Evolutionary conservation across 2,888 invertebrate genomes (phyloP), one percentile per base, ranked within the genome.

Genomic region (Drosophila yooni): DNA sequence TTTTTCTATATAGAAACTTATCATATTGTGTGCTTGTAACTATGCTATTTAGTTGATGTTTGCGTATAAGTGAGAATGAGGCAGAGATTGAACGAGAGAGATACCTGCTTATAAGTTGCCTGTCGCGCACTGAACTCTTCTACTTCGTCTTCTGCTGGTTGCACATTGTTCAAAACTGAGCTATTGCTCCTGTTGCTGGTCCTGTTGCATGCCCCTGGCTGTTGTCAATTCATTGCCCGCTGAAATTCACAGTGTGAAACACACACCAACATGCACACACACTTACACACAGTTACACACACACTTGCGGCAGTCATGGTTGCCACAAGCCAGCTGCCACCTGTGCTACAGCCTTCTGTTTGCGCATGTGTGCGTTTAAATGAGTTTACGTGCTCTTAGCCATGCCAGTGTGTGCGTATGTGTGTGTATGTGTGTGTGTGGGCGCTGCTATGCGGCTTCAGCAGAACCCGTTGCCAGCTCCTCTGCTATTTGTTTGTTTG

Each of bases 21-120:
- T 86, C 83, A 85, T 79, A 74, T 70, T 81, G 57, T 69, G 63
- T 78, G 70, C 72, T 70, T 70, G 79, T 70, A 74, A 88, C 85
- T 85, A 78, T 82, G 86, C 88, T 80, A 86, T 86, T 85, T 88
- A 86, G 82, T 82, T 62, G 64, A 54, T 81, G 86, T 85, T 83
- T 85, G 76, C 76, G 76, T 79, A 74, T 11, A 11, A 11, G n/a
- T 43, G 13, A 21, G 61, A 67, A 61, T 60, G 64, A 62, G 61
- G 69, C 51, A 52, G 27, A 15, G 21, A 1, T 15, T 18, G 51
- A 50, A 3, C 18, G 29, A 52, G 4, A 33, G 21, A 33, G 33
- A 52, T 33, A 36, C 54, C 34, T 60, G 66, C 78, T 78, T 71
- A 78, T 66, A 82, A 75, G 60, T 67, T 72, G 61, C 40, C 68